Conservation (phyloP, 2,113 vertebrate genomes). For the Talpa occidentalis region DNA sequence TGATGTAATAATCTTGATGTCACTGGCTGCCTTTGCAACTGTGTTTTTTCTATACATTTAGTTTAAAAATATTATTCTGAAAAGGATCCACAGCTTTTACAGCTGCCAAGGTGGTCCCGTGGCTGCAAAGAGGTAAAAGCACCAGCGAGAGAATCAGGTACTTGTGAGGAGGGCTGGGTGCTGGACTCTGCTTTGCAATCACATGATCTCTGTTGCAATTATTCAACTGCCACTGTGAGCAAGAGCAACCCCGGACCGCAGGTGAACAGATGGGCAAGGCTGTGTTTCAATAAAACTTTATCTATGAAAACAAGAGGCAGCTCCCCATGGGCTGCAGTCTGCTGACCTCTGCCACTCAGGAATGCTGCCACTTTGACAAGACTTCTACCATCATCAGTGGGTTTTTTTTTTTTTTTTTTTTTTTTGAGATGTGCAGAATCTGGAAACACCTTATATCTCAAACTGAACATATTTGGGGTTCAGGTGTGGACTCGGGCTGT, state of each 20-base stretch:
- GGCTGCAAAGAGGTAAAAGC: neutral
- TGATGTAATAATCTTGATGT: neutral
- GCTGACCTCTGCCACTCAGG: neutral
- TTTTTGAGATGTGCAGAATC: neutral
- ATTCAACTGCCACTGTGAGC: fast-evolving
- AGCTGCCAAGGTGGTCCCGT: neutral
- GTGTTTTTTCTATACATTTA: neutral
- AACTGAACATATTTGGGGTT: neutral
- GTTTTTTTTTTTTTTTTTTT: neutral
- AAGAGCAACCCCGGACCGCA: neutral
- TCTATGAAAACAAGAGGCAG: neutral
- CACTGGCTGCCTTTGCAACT: neutral
- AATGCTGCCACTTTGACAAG: neutral
- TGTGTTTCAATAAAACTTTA: neutral
- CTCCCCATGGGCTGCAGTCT: neutral
- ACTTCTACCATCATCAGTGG: too few species aligned
- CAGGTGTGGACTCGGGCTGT: neutral
- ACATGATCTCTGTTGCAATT: neutral
- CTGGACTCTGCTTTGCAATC: neutral
- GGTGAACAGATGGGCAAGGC: fast-evolving
- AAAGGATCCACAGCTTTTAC: neutral
- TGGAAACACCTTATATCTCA: neutral
- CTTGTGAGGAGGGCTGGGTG: neutral
- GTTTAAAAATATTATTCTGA: neutral
- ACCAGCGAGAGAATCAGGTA: too few species aligned